Conservation (phyloP, 2,888 invertebrate species). For the Chrysopilus asiliformis region DNA sequence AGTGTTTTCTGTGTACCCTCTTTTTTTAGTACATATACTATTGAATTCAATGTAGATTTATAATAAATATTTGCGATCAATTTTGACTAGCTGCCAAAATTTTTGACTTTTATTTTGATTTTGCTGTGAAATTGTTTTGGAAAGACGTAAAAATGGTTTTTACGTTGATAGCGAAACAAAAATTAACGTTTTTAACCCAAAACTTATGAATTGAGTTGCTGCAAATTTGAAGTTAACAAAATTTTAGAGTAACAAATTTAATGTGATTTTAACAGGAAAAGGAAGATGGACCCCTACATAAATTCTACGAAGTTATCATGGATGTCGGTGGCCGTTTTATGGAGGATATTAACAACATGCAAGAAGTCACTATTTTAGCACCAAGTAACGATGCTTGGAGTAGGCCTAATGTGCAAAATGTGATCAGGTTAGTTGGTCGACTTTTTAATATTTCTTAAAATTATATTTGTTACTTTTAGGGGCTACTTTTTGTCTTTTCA, state of each 20-base stretch:
- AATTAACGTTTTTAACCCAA: background rate
- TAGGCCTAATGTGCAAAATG: slow-evolving; percentile 55
- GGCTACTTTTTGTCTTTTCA: no score
- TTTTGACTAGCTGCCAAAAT: no score
- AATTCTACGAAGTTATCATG: slow-evolving; percentile 70
- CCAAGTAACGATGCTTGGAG: slow-evolving; percentile 82
- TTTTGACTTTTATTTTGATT: no score
- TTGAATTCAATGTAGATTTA: no score
- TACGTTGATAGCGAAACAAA: background rate
- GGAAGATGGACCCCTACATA: slow-evolving; percentile 61
- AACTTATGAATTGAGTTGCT: background rate
- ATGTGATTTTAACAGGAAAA: slow-evolving; percentile 45
- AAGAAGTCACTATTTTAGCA: slow-evolving; percentile 73
- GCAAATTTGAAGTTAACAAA: background rate
- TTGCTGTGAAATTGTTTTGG: no score
- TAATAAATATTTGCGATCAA: no score
- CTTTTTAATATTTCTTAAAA: slow-evolving; percentile 1
- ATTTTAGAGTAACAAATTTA: slow-evolving; percentile 9
- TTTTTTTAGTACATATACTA: no score
- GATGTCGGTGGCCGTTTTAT: slow-evolving; percentile 64
- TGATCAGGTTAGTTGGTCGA: slow-evolving; percentile 41
- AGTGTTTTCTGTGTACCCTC: no score
- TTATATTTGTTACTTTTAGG: no score
- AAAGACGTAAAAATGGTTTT: slow-evolving; percentile 1
- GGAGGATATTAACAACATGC: slow-evolving; percentile 51